Evolutionary conservation across 2,888 invertebrate species (phyloP).

Genomic region (Caenorhabditis virilis): DNA sequence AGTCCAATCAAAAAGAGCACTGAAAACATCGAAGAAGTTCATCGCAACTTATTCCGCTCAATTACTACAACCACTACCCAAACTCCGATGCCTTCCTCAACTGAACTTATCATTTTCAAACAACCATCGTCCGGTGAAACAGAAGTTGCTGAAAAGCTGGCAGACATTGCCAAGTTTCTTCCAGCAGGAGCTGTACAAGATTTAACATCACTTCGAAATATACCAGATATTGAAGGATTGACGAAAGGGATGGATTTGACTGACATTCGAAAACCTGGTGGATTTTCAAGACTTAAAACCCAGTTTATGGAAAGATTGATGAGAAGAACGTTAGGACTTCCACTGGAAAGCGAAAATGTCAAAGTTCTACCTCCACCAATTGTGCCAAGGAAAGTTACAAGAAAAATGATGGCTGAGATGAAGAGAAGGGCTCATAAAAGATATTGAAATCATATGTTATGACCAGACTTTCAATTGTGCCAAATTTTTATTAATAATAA

Average conservation of each 20-base stretch:
- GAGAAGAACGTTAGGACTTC: slow-evolving; percentile 51
- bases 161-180: slow-evolving; percentile 45
- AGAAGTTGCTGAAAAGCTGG: slow-evolving; percentile 44
- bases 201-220: slow-evolving; percentile 52
- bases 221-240: slow-evolving; percentile 62
- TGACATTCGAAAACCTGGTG: slow-evolving; percentile 60
- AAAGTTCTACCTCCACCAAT: slow-evolving; percentile 49
- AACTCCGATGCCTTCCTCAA: slow-evolving; percentile 4
- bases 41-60: slow-evolving; percentile 46
- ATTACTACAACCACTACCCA: slow-evolving; percentile 13
- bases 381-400: slow-evolving; percentile 54
- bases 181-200: slow-evolving; percentile 59
- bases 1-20: too few species aligned
- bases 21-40: slow-evolving; percentile 41
- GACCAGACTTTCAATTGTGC: neutral
- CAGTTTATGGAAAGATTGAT: slow-evolving; percentile 64
- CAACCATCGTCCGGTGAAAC: slow-evolving; percentile 29
- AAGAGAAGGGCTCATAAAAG: slow-evolving; percentile 12
- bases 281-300: slow-evolving; percentile 56
- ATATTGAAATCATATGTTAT: neutral
- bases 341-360: slow-evolving; percentile 31
- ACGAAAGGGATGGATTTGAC: slow-evolving; percentile 62
- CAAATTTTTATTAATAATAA: neutral
- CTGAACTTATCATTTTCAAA: slow-evolving; percentile 38
- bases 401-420: slow-evolving; percentile 45